phyloP scores from a whole-genome alignment of 2,113 vertebrate genomes.

The Leucoraja erinaceus region DNA sequence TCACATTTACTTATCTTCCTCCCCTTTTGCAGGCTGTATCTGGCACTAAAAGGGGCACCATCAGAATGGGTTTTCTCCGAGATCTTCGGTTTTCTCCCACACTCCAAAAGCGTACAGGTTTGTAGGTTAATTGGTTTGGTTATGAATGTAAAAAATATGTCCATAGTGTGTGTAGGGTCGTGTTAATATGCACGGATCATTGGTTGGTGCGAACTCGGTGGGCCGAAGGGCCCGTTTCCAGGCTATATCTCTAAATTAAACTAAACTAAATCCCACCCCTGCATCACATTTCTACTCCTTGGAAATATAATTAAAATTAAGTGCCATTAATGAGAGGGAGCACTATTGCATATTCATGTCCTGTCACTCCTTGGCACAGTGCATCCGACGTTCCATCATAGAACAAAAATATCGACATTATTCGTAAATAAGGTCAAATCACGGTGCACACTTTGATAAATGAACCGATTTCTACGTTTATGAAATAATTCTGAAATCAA shows the following conservation, averaged over 20 bases:
- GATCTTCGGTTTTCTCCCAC: too few species aligned
- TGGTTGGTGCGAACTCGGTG: too few species aligned
- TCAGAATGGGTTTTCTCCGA: too few species aligned
- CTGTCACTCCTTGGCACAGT: neutral
- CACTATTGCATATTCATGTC: neutral
- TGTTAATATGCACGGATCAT: too few species aligned
- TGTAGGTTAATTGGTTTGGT: too few species aligned
- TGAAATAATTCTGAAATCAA: neutral
- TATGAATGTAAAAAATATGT: too few species aligned
- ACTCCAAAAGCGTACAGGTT: too few species aligned
- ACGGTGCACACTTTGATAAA: neutral
- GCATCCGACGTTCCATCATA: neutral
- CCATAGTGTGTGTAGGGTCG: too few species aligned
- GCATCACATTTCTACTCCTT: neutral
- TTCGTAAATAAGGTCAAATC: neutral
- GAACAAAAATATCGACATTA: neutral
- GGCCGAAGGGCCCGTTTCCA: too few species aligned
- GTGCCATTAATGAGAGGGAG: neutral
- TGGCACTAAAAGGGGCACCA: neutral
- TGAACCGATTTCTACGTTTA: neutral
- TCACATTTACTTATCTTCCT: neutral
- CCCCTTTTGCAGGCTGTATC: neutral
- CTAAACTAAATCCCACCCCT: too few species aligned
- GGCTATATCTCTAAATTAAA: too few species aligned
- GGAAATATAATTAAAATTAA: neutral